Conservation (phyloP, 35 echinoderm and acorn worm genomes). For the Anneissia japonica region DNA sequence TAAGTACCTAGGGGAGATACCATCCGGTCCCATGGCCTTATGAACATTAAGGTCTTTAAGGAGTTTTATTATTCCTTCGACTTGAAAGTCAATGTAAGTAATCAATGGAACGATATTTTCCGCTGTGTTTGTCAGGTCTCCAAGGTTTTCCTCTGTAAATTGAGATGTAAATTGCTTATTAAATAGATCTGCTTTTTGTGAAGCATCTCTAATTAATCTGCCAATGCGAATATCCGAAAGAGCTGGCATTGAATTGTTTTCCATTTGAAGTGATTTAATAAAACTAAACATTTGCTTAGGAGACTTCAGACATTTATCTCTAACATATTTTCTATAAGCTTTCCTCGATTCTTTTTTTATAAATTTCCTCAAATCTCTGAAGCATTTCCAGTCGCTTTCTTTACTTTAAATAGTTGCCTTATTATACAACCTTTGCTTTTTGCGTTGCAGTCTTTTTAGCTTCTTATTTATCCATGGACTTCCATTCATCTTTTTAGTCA, state of each 20-base stretch:
- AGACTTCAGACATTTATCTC: not conserved
- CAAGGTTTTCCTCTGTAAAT: not conserved
- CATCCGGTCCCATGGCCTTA: constrained; percentile 48
- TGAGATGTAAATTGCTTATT: constrained; percentile 15
- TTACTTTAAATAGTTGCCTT: not conserved
- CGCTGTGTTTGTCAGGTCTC: not conserved
- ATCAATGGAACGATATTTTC: not conserved
- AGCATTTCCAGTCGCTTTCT: not conserved
- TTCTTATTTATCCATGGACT: constrained; percentile 8
- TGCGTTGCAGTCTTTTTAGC: not conserved
- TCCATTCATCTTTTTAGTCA: not conserved
- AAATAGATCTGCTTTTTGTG: constrained; percentile 1
- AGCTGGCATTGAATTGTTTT: constrained; percentile 15
- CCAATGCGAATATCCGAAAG: constrained; percentile 1
- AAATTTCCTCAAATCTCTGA: not conserved
- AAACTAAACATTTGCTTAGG: constrained; percentile 37
- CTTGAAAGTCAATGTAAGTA: not conserved
- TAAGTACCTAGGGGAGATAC: not conserved
- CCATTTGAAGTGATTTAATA: constrained; percentile 11
- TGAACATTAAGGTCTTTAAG: constrained; percentile 24
- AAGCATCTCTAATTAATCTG: not conserved
- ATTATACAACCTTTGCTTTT: constrained; percentile 20
- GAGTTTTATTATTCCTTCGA: constrained; percentile 15
- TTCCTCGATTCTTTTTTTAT: constrained; percentile 1
- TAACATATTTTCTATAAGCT: constrained; percentile 17